phyloP scores from a whole-genome alignment of 2,888 invertebrate genomes.

The Phalera bucephala region DNA sequence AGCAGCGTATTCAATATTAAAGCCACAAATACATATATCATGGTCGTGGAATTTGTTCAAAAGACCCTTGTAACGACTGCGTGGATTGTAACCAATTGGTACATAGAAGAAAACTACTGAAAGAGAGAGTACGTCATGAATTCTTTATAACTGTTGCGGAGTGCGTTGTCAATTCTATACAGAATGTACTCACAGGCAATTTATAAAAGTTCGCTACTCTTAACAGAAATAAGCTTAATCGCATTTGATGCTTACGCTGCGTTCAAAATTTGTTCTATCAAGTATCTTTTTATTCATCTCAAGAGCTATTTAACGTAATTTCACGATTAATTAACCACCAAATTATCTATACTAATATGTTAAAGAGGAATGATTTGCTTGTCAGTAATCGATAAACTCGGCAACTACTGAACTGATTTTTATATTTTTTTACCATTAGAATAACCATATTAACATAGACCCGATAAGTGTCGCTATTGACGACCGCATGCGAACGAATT shows the following conservation, averaged over 20 bases:
- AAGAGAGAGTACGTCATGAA: conserved; percentile 2
- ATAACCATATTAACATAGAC: no score
- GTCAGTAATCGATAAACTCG: no score
- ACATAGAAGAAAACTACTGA: conserved; percentile 5
- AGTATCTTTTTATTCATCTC: not conserved
- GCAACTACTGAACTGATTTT: no score
- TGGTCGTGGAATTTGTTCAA: conserved; percentile 1
- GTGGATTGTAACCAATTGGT: conserved; percentile 5
- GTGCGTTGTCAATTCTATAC: conserved; percentile 10
- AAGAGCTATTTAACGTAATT: no score
- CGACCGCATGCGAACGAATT: no score
- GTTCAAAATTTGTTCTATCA: not conserved
- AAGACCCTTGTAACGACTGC: conserved; percentile 2
- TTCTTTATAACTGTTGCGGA: conserved; percentile 12
- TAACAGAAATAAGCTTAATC: conserved; percentile 19
- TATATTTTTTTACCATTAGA: no score
- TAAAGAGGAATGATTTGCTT: no score
- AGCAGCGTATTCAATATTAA: not conserved
- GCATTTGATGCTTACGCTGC: conserved; percentile 7
- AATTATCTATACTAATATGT: no score
- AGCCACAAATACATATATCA: no score
- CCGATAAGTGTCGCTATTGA: no score
- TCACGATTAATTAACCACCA: no score
- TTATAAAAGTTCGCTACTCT: conserved; percentile 10
- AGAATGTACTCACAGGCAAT: conserved; percentile 7